Base-by-base conservation (phyloP, 2,888 invertebrate genomes). In the Trissolcus brochymenae region DNA sequence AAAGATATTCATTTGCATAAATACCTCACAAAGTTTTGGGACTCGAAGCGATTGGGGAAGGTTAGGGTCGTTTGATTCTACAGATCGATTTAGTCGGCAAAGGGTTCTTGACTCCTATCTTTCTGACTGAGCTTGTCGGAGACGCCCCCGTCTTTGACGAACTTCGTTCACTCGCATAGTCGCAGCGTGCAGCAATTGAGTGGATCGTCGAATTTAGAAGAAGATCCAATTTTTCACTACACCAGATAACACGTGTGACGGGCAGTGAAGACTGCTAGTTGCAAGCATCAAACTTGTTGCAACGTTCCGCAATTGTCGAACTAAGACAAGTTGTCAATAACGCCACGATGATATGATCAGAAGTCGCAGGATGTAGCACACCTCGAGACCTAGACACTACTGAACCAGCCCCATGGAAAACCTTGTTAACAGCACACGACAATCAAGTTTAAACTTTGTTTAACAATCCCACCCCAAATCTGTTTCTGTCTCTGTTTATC, bases 351-450 rank as follows among this genome's bases (percentile, higher is more conserved):
- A 46, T 46, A 76, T 75, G 51, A 66, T 46, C 56, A 56, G n/a
- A n/a, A n/a, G n/a, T n/a, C n/a, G n/a, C 84, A 85, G 86, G 87
- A 88, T 86, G 87, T 87, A 85, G 86, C 87, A 84, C 87, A 87
- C 82, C 81, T 83, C 84, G 84, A 86, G 87, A 87, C 86, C 87
- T 86, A 88, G 89, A 85, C 87, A 87, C 89, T 88, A 89, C 88
- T 89, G 88, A 88, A 86, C 86, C 87, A 86, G 87, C 87, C 87
- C 84, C 86, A 86, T 87, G 83, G 86, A 86, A 87, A 88, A 89
- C 84, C 88, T 88, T 87, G 89, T 89, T 88, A 89, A 88, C 87
- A 86, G 88, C 87, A 86, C 88, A 87, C 88, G 87, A 87, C 88
- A 87, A 87, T 85, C 88, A 88, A 88, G 88, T 89, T 88, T 88